phyloP scores from a whole-genome alignment of 2,113 vertebrate genomes.

The Elephas maximus region DNA sequence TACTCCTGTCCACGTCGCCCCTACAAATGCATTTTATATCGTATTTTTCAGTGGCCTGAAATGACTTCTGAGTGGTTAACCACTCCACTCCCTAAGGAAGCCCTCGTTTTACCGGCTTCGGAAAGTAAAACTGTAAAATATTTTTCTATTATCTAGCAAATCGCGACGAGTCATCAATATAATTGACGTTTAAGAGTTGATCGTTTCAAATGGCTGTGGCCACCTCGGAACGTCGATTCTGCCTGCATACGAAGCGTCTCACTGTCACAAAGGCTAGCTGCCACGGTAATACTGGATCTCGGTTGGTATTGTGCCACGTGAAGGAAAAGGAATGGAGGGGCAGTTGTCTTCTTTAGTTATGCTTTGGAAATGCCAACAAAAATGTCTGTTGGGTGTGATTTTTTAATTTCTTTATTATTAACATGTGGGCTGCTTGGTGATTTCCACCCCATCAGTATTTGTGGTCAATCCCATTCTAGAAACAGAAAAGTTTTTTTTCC shows the following conservation, averaged over 20 bases:
- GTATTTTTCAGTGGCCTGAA: background rate
- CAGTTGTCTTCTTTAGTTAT: slow-evolving; percentile 40
- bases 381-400: slow-evolving; percentile 52
- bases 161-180: slow-evolving; percentile 83
- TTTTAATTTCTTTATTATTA: slow-evolving; percentile 76
- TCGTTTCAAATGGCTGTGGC: slow-evolving; percentile 72
- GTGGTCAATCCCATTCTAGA: slow-evolving; percentile 69
- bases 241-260: slow-evolving; percentile 69
- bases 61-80: slow-evolving; percentile 78
- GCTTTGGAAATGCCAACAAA: slow-evolving; percentile 72
- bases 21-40: slow-evolving; percentile 40
- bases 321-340: slow-evolving; percentile 52
- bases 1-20: background rate
- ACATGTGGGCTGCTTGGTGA: slow-evolving; percentile 69
- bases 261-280: background rate
- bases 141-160: slow-evolving; percentile 80
- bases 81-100: background rate
- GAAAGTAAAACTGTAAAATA: slow-evolving; percentile 81
- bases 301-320: slow-evolving; percentile 32
- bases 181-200: slow-evolving; percentile 81
- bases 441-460: slow-evolving; percentile 76
- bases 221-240: slow-evolving; percentile 61
- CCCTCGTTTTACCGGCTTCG: slow-evolving; percentile 76
- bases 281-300: slow-evolving; percentile 59
- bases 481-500: slow-evolving; percentile 70